A percentile compares a stretch with the other conserved stretches of the same genome.
These are phyloP conservation scores for Neoarius graeffei DNA, from an alignment of 2,113 vertebrate species.

Conservation along the genomic window DNA sequence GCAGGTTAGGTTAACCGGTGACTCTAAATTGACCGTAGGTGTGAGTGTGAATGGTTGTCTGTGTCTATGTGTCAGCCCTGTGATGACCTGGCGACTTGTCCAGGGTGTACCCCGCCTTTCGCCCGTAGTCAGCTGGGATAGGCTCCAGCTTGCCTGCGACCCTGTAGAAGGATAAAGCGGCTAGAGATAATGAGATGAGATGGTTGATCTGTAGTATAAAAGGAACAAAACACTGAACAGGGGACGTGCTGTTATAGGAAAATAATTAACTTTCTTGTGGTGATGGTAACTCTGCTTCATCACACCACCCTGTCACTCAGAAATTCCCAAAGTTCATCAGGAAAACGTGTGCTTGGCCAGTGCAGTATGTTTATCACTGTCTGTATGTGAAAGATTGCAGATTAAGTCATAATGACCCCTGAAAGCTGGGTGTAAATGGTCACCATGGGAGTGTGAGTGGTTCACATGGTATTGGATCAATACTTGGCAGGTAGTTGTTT, in stretches of 20 bases:
- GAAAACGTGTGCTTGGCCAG: neutral
- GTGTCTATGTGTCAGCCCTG: no score
- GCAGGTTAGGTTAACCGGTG: no score
- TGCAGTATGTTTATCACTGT: neutral
- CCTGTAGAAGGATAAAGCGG: no score
- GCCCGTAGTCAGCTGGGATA: no score
- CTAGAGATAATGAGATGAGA: no score
- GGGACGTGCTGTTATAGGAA: neutral
- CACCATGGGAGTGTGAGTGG: neutral
- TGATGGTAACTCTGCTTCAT: neutral
- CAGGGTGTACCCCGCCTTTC: no score
- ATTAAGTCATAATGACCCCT: neutral
- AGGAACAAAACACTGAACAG: neutral
- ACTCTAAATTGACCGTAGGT: no score
- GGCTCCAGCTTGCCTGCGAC: no score
- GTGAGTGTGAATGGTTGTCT: no score
- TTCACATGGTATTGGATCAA: neutral
- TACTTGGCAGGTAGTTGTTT: slow-evolving; percentile 6
- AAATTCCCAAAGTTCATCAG: neutral
- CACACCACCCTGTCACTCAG: neutral
- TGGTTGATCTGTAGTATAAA: neutral
- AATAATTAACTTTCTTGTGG: neutral
- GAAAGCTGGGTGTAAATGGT: neutral
- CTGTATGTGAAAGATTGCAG: neutral
- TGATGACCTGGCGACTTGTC: no score